Evolutionary conservation across 2,113 vertebrate species (phyloP).

Genomic region (Sisor rabdophorus): DNA sequence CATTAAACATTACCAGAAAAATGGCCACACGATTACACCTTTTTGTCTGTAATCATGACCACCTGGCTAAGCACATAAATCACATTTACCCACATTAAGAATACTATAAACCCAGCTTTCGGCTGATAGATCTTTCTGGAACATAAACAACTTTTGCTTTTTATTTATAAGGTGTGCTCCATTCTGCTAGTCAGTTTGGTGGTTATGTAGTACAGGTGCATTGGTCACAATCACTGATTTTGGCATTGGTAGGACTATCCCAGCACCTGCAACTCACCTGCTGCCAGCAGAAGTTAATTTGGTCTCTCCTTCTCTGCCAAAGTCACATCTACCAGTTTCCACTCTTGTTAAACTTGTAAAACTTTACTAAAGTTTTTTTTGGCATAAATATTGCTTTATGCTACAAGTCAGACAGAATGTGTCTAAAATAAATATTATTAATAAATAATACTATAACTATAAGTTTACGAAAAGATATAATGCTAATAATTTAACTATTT

Average conservation of each 20-base stretch:
- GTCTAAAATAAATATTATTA: no score
- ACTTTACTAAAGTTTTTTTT: no score
- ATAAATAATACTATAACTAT: no score
- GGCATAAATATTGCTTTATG: no score
- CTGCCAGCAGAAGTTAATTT: conserved; percentile 44
- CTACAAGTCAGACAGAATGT: no score
- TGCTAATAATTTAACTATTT: no score
- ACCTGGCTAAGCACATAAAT: conserved; percentile 1
- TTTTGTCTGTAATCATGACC: not conserved
- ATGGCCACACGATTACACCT: no score
- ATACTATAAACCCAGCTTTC: conserved; percentile 45
- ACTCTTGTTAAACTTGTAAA: not conserved
- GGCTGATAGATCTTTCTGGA: conserved; percentile 12
- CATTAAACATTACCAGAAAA: no score
- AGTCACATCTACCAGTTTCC: not conserved
- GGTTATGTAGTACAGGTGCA: conserved; percentile 52
- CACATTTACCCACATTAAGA: conserved; percentile 41
- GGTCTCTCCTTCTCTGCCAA: conserved; percentile 9
- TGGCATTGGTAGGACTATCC: conserved; percentile 47
- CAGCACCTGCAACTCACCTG: conserved; percentile 48
- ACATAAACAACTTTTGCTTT: conserved; percentile 50
- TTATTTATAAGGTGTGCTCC: conserved; percentile 47
- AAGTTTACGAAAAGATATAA: no score
- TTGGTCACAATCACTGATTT: conserved; percentile 48
- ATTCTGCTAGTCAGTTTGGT: conserved; percentile 56